phyloP scores from a whole-genome alignment of 2,797 vertebrate genomes.

The Paramormyrops hopkinsi region DNA sequence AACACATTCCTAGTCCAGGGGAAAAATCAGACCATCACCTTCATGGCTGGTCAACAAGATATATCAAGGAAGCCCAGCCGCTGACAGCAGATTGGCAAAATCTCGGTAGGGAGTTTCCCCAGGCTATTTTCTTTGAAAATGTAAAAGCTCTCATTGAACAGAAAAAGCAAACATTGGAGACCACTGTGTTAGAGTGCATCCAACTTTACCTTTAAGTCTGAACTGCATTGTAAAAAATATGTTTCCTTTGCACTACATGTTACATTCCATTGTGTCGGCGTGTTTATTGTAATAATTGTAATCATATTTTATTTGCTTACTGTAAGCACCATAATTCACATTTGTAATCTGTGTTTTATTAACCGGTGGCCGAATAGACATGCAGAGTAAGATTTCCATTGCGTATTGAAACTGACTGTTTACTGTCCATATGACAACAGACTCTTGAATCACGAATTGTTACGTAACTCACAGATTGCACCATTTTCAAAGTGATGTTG shows the following conservation, averaged over 20 bases:
- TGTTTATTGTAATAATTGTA: background rate
- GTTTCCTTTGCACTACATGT: background rate
- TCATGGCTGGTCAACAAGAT: background rate
- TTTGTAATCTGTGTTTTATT: background rate
- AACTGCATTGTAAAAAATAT: background rate
- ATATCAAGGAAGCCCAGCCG: background rate
- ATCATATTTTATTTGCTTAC: background rate
- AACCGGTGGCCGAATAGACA: background rate
- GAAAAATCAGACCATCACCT: background rate
- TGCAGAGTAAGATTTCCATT: background rate
- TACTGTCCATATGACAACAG: background rate
- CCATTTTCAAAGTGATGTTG: background rate
- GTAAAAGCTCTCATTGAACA: background rate
- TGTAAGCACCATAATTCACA: background rate
- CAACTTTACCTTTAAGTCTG: background rate
- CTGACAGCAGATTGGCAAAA: background rate
- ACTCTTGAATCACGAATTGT: background rate
- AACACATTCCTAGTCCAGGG: background rate
- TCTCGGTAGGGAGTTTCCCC: background rate
- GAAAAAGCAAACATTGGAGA: background rate
- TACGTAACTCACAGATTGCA: background rate
- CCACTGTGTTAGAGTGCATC: background rate
- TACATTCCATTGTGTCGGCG: background rate
- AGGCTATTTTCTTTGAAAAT: background rate
- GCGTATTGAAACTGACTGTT: background rate